These are phyloP conservation scores for Morpho achilles DNA, from an alignment of 2,888 invertebrate genomes.

Conservation along the genomic window DNA sequence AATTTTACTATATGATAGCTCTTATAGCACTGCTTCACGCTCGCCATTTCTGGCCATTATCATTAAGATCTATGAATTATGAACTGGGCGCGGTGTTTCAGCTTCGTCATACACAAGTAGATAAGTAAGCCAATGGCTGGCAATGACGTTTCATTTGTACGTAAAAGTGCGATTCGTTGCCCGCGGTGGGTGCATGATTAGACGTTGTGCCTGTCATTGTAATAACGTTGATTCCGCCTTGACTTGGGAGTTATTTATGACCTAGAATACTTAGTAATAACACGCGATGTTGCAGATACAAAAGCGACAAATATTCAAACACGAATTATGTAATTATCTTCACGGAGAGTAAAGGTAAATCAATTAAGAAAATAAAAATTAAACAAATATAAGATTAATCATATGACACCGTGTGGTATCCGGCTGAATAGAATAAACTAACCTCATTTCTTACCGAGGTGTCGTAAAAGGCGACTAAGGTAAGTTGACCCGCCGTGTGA, in stretches of 20 bases:
- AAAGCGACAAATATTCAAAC: slow-evolving; percentile 2
- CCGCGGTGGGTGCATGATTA: slow-evolving; percentile 23
- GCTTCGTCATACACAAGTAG: slow-evolving; percentile 37
- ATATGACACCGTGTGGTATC: no score
- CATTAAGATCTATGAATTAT: slow-evolving; percentile 21
- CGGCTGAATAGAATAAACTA: no score
- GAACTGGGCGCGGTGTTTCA: slow-evolving; percentile 18
- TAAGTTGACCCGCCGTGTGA: no score
- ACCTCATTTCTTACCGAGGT: no score
- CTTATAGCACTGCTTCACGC: slow-evolving; percentile 4
- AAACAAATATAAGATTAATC: no score
- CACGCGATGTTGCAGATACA: slow-evolving; percentile 10
- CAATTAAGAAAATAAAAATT: no score
- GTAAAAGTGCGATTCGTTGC: slow-evolving; percentile 25
- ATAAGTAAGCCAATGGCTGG: slow-evolving; percentile 45
- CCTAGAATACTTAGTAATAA: neutral
- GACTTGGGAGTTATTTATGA: slow-evolving; percentile 7
- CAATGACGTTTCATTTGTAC: slow-evolving; percentile 43
- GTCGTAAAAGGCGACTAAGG: no score
- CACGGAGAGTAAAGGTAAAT: no score
- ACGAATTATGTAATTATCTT: neutral
- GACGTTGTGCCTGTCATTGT: slow-evolving; percentile 14
- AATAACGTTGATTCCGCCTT: slow-evolving; percentile 12
- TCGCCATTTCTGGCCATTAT: slow-evolving; percentile 17
- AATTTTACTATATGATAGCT: no score